Evolutionary conservation across 1,140 invertebrate species (phyloP), one percentile per base, ranked within the genome.

Genomic region (Saxidomus purpurata): DNA sequence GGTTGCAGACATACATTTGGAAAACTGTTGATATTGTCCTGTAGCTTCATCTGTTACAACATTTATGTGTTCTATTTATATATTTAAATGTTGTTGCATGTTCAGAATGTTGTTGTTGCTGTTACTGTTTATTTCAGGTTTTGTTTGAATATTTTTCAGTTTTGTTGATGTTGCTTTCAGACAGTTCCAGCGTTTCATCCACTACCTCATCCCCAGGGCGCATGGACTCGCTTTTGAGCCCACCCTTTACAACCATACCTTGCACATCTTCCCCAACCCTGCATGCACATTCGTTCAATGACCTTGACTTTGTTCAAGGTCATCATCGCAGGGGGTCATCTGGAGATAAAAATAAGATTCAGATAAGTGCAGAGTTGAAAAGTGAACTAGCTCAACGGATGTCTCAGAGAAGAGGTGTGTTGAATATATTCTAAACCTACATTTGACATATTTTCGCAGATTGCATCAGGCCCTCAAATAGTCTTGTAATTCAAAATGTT

Each of bases 271-370:
- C 92, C 79, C 93, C 94, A 28, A 83, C 93, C 71, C 90, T 94
- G 63, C 90, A 91, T 87, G 77, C 92, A 40, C 52, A 86, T n/a
- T 69, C 81, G 17, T 69, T 74, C 31, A 89, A 52, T 76, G 67
- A 74, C 74, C 77, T 89, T 40, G 52, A 89, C 63, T 43, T 89
- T 76, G 40, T 87, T 69, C 76, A 71, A 52, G 86, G 86, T 69
- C 94, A 95, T 77, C 95, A 95, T 89, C 90, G 95, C 25, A 90
- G 93, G 22, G 92, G 92, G 11, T 95, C 93, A 36, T 94, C 95
- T 0, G 94, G 94, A n/a, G 95, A 95, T 89, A 95, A 95, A 89
- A 86, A 93, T 34, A 93, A 93, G 83, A 69, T 94, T 47, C 93
- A 94, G 91, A 91, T 95, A 69, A 95, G 93, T 86, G 88, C 92